These are phyloP conservation scores for Epinotia bilunana DNA, from an alignment of 2,888 invertebrate genomes.

Conservation along the genomic window DNA sequence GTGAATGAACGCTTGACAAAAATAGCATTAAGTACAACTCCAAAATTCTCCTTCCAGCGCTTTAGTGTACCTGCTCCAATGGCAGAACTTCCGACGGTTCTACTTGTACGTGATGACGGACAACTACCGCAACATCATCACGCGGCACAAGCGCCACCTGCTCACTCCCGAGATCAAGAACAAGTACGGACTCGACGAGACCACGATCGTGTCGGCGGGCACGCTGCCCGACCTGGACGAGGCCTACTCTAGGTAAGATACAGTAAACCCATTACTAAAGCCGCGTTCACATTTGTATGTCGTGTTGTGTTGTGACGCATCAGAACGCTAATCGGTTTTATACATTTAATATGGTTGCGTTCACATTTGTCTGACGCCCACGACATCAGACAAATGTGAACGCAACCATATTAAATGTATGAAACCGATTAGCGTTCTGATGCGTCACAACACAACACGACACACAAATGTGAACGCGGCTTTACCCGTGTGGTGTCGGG, in stretches of 20 bases:
- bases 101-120: conserved; percentile 97
- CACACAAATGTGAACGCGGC: too few species aligned
- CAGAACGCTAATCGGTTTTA: too few species aligned
- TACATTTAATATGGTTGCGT: too few species aligned
- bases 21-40: background rate
- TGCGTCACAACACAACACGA: too few species aligned
- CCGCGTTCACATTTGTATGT: too few species aligned
- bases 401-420: too few species aligned
- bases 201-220: conserved; percentile 93
- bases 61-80: conserved; percentile 91
- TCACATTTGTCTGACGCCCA: too few species aligned
- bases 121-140: conserved; percentile 94
- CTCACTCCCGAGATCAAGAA: conserved; percentile 89
- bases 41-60: conserved; percentile 83
- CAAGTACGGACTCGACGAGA: conserved; percentile 89
- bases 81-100: conserved; percentile 95
- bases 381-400: too few species aligned
- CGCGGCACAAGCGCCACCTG: conserved; percentile 91
- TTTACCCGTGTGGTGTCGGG: too few species aligned
- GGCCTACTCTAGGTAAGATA: conserved; percentile 10
- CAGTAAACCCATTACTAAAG: background rate
- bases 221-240: conserved; percentile 93
- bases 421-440: too few species aligned
- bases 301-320: too few species aligned
- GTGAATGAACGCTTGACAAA: background rate